Evolutionary conservation across 2,113 vertebrate genomes (phyloP), one percentile per base, ranked within the genome.

Genomic region (Grallaria varia): DNA sequence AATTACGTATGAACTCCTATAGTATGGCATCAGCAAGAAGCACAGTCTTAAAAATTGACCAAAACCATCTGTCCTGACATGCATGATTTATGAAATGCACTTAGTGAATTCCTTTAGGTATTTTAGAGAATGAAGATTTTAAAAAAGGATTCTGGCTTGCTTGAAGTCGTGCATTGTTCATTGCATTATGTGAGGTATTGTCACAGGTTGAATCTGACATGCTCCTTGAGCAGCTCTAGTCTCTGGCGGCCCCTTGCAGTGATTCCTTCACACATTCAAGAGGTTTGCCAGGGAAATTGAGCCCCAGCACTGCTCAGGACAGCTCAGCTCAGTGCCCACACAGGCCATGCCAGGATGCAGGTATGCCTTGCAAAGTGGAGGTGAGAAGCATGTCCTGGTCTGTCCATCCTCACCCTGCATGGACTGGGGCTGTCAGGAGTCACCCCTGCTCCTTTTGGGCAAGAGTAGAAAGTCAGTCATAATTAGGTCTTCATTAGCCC

Each of bases 261-360:
- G 45, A 42, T n/a, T 84, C 53, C n/a, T 81, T 67, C 45, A 8
- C 1, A 6, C 23, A 6, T 37, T 35, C 69, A 39, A 45, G 49
- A 66, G 52, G 47, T 42, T 68, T 93, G 53, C 49, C 39, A 40
- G 53, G 47, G 73, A 80, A 82, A 58, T 1, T 10, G 17, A 76
- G 24, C 37, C 39, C 31, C 53, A 37, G 20, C 20, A 42, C 68
- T 35, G 0, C 69, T 77, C 22, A 37, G 59, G 20, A 27, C 59
- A 35, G 42, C 20, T 19, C 21, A 42, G 64, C 42, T 33, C 35
- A 2, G 33, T 35, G 42, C 28, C 17, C 40, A 20, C 3, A 3
- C 47, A n/a, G 42, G 15, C 40, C 11, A 1, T 33, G n/a, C 2
- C 2, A 56, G 44, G 18, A 9, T 17, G 27, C 0, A 7, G 9